These are phyloP conservation scores for Eristalinus sepulchralis DNA, from an alignment of 2,888 invertebrate species.

Conservation along the genomic window DNA sequence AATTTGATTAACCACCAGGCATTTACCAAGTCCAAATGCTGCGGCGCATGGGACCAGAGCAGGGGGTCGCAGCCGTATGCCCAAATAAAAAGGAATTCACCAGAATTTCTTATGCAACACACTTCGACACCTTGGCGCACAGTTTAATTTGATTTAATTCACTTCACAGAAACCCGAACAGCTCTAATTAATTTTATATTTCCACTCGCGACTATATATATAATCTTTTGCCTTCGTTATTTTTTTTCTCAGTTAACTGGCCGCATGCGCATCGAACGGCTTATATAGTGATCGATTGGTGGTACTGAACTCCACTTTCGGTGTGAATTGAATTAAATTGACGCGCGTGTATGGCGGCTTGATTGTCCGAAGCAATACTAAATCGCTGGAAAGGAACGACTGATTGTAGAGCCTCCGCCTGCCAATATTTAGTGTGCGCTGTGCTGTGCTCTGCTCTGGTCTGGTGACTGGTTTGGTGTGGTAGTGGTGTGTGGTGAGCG, in stretches of 20 bases:
- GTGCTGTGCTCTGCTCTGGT: slow-evolving; percentile 17
- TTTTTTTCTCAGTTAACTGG: background rate
- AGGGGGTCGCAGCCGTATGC: background rate
- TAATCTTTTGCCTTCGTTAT: slow-evolving; percentile 16
- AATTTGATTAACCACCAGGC: slow-evolving; percentile 7
- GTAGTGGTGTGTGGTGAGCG: slow-evolving; percentile 13
- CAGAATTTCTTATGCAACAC: slow-evolving; percentile 36
- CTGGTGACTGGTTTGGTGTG: slow-evolving; percentile 14
- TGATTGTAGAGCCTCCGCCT: slow-evolving; percentile 61
- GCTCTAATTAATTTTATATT: slow-evolving; percentile 20
- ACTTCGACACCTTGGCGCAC: slow-evolving; percentile 17
- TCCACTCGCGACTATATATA: slow-evolving; percentile 1
- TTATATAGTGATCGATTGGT: slow-evolving; percentile 24
- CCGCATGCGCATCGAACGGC: slow-evolving; percentile 52
- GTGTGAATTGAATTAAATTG: slow-evolving; percentile 45
- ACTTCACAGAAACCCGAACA: slow-evolving; percentile 27
- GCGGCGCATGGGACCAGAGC: background rate
- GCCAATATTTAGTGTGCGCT: slow-evolving; percentile 39
- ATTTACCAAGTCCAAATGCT: slow-evolving; percentile 43
- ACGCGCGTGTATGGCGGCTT: slow-evolving; percentile 58
- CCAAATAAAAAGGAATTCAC: slow-evolving; percentile 20
- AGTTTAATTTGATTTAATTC: slow-evolving; percentile 29
- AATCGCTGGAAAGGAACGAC: slow-evolving; percentile 65
- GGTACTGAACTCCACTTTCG: slow-evolving; percentile 33
- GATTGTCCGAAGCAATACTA: slow-evolving; percentile 66